Percentiles rank a stretch among this genome's conserved stretches.
phyloP scores from a whole-genome alignment of 2,113 vertebrate species.

The Salminus brasiliensis region DNA sequence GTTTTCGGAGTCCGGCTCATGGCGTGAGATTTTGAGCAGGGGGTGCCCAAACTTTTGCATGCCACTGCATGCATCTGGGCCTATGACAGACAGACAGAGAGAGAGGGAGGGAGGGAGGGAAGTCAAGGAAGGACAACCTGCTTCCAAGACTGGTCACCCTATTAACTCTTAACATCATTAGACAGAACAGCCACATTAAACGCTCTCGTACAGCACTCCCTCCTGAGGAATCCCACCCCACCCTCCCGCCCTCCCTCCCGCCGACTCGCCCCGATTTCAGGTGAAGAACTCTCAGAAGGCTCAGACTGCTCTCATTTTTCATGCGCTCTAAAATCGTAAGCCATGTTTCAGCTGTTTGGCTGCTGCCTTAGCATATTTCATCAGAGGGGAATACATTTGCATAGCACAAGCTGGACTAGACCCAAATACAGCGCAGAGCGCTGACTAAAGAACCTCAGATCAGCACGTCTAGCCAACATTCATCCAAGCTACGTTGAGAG shows the following conservation, averaged over 20 bases:
- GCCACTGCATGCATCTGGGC: too few relatives aligned
- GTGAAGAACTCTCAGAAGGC: conserved; percentile 6
- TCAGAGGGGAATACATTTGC: background rate
- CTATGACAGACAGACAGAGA: background rate
- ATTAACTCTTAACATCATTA: background rate
- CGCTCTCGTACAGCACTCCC: background rate
- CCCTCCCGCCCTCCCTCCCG: too few relatives aligned
- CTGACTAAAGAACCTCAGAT: background rate
- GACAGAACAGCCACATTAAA: conserved; percentile 10
- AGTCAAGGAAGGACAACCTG: background rate
- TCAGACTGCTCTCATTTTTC: conserved; percentile 1
- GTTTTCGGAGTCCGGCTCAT: too few relatives aligned
- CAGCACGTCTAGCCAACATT: background rate
- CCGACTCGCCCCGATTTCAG: background rate
- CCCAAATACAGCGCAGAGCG: background rate
- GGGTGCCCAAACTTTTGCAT: too few relatives aligned
- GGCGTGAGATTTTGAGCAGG: too few relatives aligned
- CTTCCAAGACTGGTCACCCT: background rate
- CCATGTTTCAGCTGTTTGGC: background rate
- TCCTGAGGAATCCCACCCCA: background rate
- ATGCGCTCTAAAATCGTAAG: conserved; percentile 4
- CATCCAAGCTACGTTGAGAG: background rate
- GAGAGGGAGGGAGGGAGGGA: background rate
- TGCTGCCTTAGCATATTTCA: conserved; percentile 5
- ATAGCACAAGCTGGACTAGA: background rate